Percentiles rank a stretch among this genome's conserved stretches.
phyloP scores from a whole-genome alignment of 1,140 invertebrate species.

The Copidosoma floridanum region DNA sequence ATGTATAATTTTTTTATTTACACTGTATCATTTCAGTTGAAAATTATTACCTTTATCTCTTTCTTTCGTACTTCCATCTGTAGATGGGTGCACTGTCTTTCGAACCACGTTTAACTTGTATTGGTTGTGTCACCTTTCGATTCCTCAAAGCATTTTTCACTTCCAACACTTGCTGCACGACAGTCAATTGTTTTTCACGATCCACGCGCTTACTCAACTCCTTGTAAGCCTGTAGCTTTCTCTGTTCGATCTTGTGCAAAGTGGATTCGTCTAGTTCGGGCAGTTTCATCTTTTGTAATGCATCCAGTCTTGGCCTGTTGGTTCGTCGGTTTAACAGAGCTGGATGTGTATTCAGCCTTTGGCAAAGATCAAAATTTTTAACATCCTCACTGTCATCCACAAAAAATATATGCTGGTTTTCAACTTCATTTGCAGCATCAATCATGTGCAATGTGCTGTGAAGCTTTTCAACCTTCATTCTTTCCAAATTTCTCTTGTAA shows the following conservation, averaged over 20 bases:
- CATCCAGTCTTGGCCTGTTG: constrained; percentile 66
- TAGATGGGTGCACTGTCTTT: constrained; percentile 76
- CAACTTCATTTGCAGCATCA: constrained; percentile 65
- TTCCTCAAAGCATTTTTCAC: constrained; percentile 72
- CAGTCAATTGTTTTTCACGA: constrained; percentile 75
- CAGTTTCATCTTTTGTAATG: constrained; percentile 62
- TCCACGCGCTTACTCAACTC: constrained; percentile 80
- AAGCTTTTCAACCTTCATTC: constrained; percentile 83
- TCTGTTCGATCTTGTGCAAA: constrained; percentile 58
- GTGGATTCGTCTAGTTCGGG: constrained; percentile 59
- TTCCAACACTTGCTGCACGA: constrained; percentile 84
- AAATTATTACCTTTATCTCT: constrained; percentile 49
- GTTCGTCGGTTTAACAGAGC: constrained; percentile 65
- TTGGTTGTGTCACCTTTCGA: constrained; percentile 64
- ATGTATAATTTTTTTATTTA: constrained; percentile 3
- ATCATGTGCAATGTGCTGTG: constrained; percentile 81
- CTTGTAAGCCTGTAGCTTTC: constrained; percentile 69
- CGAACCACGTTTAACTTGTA: constrained; percentile 66
- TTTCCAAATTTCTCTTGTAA: constrained; percentile 81
- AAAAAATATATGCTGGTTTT: constrained; percentile 82
- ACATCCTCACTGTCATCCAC: constrained; percentile 67
- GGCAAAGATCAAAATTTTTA: constrained; percentile 69
- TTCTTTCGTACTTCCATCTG: constrained; percentile 83
- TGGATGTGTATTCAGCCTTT: constrained; percentile 75
- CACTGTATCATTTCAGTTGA: neutral